Evolutionary conservation across 92 coral and sea anemone species (phyloP), one percentile per base, ranked within the genome.

Genomic region (Zoanthus gigantus): DNA sequence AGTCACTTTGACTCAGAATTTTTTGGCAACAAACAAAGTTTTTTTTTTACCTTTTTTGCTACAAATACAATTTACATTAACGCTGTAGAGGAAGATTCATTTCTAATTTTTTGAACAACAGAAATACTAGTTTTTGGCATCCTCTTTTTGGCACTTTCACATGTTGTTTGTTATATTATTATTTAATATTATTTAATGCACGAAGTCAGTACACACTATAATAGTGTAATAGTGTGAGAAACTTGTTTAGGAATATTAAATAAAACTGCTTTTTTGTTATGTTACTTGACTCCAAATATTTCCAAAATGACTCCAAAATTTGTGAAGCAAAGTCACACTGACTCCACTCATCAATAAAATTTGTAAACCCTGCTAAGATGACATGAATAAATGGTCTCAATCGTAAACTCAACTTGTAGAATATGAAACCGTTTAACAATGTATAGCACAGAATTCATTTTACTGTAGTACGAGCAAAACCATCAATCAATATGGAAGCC

Each of bases 1-100:
- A 85, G 82, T 85, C 83, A 85, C 89, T 85, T 85, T 42, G 83
- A 74, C 89, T 72, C 82, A 85, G 89, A 85, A 85, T 31, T 85
- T 85, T 74, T 74, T 58, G 31, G 75, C 45, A 74, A 44, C 82
- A 85, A 85, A 85, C 85, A 80, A 13, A 80, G 85, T 80, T 80
- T 74, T 84, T 9, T 30, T 57, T 75, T 74, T 58, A 85, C 89
- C 83, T 75, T 85, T 85, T 85, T 75, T 31, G n/a, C 71, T 52
- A 48, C 88, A 84, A 84, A 72, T 48, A 7, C 85, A 80, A 58
- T 60, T 80, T 80, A 80, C 73, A 23, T 84, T 84, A 84, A 84
- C 31, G 60, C 60, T 83, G 87, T 28, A 83, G 34, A 69, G 16
- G 71, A 58, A 11, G 17, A 58, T 58, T 58, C 16, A 58, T 58